Evolutionary conservation across 2,888 invertebrate genomes (phyloP), one percentile per base, ranked within the genome.

Genomic region (Ophion costatus): DNA sequence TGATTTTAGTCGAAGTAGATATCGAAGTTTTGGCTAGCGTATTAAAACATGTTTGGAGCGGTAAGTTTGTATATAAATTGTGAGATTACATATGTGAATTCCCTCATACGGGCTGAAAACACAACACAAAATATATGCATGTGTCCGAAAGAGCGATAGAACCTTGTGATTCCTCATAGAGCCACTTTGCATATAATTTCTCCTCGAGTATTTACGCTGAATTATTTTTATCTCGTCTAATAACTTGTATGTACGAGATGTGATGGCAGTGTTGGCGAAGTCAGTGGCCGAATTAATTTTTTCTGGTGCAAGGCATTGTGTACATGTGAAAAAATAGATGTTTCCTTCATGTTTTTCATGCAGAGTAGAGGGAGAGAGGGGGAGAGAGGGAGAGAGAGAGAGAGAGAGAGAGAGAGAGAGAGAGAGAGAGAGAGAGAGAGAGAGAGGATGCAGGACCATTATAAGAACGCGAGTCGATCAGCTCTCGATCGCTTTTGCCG

Each of bases 391-490:
- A 33, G 38, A n/a, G 11, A 64, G 22, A 4, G 20, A 10, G 51
- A 22, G 29, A 22, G 29, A 29, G 24, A 45, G 24, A 57, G 14
- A 67, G 38, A 59, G 45, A 64, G 61, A 33, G 38, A 59, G 75
- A 70, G 51, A 75, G 64, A 76, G 74, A 69, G 59, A 42, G 74
- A 20, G 74, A 61, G 63, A 22, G 67, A 22, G 33, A 64, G 66
- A 67, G 71, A 59, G 67, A 61, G 61, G 73, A 59, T 82, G 57
- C 22, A 61, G 78, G 73, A 67, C 57, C 29, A 78, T 82, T 78
- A 71, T 59, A 45, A 66, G 77, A 66, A 78, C 78, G 82, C 73
- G 78, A 29, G 22, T 45, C 77, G 77, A 64, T 75, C 64, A 51
- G 51, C 29, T 64, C 75, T 64, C 64, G 22, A 29, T 59, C 29